These are phyloP conservation scores for Ennomos quercinarius DNA, from an alignment of 2,888 invertebrate genomes.

Conservation along the genomic window DNA sequence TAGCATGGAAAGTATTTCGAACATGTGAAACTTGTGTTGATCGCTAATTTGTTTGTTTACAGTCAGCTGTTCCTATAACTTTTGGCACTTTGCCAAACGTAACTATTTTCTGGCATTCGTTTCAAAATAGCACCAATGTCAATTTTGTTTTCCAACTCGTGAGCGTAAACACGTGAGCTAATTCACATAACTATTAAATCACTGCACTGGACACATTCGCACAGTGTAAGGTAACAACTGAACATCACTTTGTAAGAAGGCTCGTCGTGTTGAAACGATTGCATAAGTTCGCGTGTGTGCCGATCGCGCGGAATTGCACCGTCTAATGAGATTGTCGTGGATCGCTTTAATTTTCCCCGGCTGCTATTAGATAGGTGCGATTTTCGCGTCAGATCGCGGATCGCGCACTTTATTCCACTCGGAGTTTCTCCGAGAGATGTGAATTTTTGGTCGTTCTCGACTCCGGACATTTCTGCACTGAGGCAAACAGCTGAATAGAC, in stretches of 20 bases:
- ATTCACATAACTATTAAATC: constrained; percentile 44
- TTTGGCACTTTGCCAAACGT: constrained; percentile 72
- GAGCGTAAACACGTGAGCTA: constrained; percentile 38
- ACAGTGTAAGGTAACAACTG: constrained; percentile 68
- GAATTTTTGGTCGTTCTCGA: constrained; percentile 72
- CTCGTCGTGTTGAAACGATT: constrained; percentile 65
- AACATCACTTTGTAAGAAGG: constrained; percentile 66
- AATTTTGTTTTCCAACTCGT: constrained; percentile 74
- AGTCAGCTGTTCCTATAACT: constrained; percentile 75
- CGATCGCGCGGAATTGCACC: constrained; percentile 69
- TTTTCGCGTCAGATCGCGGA: constrained; percentile 39
- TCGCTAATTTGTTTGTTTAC: constrained; percentile 81
- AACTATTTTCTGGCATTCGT: constrained; percentile 72
- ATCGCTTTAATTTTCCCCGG: constrained; percentile 61
- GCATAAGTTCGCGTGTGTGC: constrained; percentile 70
- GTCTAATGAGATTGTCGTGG: constrained; percentile 68
- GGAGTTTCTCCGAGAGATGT: constrained; percentile 61
- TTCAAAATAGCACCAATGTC: constrained; percentile 82
- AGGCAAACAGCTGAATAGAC: constrained; percentile 79
- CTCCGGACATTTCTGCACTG: constrained; percentile 83
- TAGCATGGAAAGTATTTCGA: constrained; percentile 40
- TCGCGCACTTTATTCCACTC: constrained; percentile 54
- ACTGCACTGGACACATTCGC: constrained; percentile 61
- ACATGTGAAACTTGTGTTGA: constrained; percentile 55
- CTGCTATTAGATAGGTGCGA: constrained; percentile 47